A percentile compares a stretch with the other conserved stretches of the same genome.
Evolutionary conservation across 2,888 invertebrate species (phyloP).

Genomic region (Aplocera efformata): DNA sequence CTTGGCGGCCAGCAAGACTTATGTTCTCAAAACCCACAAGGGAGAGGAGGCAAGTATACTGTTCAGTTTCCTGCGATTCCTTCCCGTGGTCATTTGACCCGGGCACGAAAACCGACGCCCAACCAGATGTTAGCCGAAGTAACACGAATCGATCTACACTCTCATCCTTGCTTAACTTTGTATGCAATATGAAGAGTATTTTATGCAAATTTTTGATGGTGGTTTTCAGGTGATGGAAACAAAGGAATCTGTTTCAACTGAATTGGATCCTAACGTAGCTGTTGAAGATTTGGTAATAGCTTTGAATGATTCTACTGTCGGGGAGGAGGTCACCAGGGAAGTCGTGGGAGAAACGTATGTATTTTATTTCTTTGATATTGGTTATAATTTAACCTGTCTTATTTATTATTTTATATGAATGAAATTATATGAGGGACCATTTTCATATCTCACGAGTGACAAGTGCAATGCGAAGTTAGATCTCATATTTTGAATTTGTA

Average conservation of each 20-base stretch:
- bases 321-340: slow-evolving; percentile 48
- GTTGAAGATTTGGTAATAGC: slow-evolving; percentile 84
- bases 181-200: no score
- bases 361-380: not conserved
- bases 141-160: no score
- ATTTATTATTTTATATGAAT: no score
- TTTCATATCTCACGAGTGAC: no score
- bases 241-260: slow-evolving; percentile 81
- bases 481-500: no score
- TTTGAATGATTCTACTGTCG: slow-evolving; percentile 75
- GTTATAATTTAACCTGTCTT: not conserved
- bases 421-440: no score
- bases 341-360: slow-evolving; percentile 36
- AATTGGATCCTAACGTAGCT: slow-evolving; percentile 82
- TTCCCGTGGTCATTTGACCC: not conserved
- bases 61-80: not conserved
- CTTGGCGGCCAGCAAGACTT: slow-evolving; percentile 88
- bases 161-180: no score
- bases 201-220: slow-evolving; percentile 7
- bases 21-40: slow-evolving; percentile 95
- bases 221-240: slow-evolving; percentile 80
- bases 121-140: no score
- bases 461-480: no score
- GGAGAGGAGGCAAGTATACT: slow-evolving; percentile 83
- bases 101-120: no score